A percentile compares a stretch with the other conserved stretches of the same genome.
These are phyloP conservation scores for Ophioderma brevispina DNA, from an alignment of 35 echinoderm and acorn worm species.

Conservation along the genomic window DNA sequence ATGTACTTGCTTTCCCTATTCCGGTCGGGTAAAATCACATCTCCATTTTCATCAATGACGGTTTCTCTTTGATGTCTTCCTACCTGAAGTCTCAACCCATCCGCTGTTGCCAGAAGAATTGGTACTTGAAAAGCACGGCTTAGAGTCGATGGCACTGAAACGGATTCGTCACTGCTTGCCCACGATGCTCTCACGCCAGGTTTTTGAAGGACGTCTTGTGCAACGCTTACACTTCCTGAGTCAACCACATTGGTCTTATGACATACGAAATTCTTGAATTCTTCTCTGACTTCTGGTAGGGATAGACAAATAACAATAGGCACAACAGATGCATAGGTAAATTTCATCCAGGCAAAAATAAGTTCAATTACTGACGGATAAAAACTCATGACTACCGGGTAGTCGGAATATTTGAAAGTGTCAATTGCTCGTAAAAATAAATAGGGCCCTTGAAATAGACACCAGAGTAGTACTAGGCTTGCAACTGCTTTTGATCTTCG, in stretches of 20 bases:
- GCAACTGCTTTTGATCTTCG: conserved; percentile 7
- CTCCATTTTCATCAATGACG: conserved; percentile 1
- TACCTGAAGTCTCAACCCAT: conserved; percentile 17
- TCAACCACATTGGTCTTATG: conserved; percentile 23
- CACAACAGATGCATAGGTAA: conserved; percentile 13
- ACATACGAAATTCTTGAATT: background rate
- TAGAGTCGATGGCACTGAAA: background rate
- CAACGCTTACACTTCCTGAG: background rate
- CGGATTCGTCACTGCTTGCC: background rate
- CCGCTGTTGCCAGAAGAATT: conserved; percentile 23
- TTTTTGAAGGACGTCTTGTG: background rate
- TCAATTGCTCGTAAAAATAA: background rate
- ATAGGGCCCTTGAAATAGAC: conserved; percentile 27
- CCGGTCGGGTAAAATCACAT: background rate
- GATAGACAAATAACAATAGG: conserved; percentile 11
- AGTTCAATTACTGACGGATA: background rate
- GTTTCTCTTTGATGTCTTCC: conserved; percentile 5
- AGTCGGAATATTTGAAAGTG: background rate
- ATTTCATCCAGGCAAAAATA: conserved; percentile 30
- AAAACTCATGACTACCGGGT: background rate
- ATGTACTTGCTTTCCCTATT: background rate
- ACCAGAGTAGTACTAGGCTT: background rate
- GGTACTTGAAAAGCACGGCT: conserved; percentile 22
- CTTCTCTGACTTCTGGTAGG: conserved; percentile 5
- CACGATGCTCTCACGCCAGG: conserved; percentile 18